These are phyloP conservation scores for Cerastoderma edule DNA, from an alignment of 2,888 invertebrate genomes.

Conservation along the genomic window DNA sequence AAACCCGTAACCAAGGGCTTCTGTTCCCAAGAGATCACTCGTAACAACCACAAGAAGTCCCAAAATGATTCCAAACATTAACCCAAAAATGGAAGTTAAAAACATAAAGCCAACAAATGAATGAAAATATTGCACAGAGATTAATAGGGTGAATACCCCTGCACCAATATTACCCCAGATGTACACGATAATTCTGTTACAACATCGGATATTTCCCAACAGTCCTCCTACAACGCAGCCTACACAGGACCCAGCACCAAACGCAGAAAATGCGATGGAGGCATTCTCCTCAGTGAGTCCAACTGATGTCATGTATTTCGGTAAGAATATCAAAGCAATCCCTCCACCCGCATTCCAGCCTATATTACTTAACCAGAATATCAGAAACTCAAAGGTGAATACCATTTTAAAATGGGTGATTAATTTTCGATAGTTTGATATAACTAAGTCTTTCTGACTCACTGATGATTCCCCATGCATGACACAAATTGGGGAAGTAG, in stretches of 20 bases:
- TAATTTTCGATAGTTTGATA: conserved; percentile 8
- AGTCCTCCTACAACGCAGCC: conserved; percentile 74
- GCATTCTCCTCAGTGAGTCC: conserved; percentile 66
- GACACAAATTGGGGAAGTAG: neutral
- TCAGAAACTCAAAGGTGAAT: conserved; percentile 66
- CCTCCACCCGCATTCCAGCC: conserved; percentile 74
- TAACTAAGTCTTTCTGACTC: neutral
- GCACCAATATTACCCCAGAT: conserved; percentile 64
- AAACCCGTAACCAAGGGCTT: conserved; percentile 72
- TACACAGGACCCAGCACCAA: conserved; percentile 69
- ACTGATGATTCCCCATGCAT: neutral
- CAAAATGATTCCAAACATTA: conserved; percentile 74
- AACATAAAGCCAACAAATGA: conserved; percentile 39
- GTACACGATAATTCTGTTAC: conserved; percentile 67
- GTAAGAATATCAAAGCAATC: conserved; percentile 69
- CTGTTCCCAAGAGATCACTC: conserved; percentile 71
- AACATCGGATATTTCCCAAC: conserved; percentile 67
- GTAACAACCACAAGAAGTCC: conserved; percentile 75
- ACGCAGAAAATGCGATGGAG: conserved; percentile 61
- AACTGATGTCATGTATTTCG: conserved; percentile 66
- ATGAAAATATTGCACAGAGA: conserved; percentile 55
- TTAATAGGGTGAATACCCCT: conserved; percentile 59
- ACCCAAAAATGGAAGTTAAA: conserved; percentile 59
- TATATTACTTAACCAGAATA: conserved; percentile 76
- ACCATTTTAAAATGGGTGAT: conserved; percentile 44